Evolutionary conservation across 2,113 vertebrate genomes (phyloP).

Genomic region (Aleadryas rufinucha): DNA sequence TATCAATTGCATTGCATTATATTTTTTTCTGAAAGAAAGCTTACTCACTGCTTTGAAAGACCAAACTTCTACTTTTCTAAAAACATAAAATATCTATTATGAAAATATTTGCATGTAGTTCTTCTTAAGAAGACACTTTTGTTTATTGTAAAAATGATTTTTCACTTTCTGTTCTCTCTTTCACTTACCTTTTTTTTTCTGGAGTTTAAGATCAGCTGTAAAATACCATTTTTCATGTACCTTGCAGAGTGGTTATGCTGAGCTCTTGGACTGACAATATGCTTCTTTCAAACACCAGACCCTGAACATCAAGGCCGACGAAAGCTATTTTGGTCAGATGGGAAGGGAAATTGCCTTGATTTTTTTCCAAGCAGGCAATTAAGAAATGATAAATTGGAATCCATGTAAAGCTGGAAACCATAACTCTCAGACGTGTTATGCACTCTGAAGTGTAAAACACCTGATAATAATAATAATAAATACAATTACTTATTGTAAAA

Average conservation of each 20-base stretch:
- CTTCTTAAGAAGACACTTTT: neutral
- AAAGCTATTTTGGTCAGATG: slow-evolving; percentile 52
- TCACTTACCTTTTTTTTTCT: neutral
- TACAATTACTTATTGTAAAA: slow-evolving; percentile 45
- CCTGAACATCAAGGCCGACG: slow-evolving; percentile 16
- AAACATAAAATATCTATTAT: neutral
- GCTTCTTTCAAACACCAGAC: slow-evolving; percentile 1
- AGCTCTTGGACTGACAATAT: neutral
- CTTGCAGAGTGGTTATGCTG: neutral
- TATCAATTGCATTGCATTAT: neutral
- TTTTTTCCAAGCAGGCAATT: slow-evolving; percentile 73
- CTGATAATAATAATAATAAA: slow-evolving; percentile 65
- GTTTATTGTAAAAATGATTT: neutral
- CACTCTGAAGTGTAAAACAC: slow-evolving; percentile 60
- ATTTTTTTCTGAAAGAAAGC: neutral
- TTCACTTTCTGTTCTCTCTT: neutral
- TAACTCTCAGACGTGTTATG: slow-evolving; percentile 53
- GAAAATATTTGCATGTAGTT: neutral
- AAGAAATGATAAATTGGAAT: slow-evolving; percentile 72
- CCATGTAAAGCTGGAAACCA: slow-evolving; percentile 22
- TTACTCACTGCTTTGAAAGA: neutral
- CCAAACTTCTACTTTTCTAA: neutral
- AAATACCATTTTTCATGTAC: neutral
- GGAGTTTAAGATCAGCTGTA: neutral
- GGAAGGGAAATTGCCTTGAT: slow-evolving; percentile 68